Evolutionary conservation across 2,113 vertebrate genomes (phyloP), one percentile per base, ranked within the genome.

Genomic region (Entelurus aequoreus): DNA sequence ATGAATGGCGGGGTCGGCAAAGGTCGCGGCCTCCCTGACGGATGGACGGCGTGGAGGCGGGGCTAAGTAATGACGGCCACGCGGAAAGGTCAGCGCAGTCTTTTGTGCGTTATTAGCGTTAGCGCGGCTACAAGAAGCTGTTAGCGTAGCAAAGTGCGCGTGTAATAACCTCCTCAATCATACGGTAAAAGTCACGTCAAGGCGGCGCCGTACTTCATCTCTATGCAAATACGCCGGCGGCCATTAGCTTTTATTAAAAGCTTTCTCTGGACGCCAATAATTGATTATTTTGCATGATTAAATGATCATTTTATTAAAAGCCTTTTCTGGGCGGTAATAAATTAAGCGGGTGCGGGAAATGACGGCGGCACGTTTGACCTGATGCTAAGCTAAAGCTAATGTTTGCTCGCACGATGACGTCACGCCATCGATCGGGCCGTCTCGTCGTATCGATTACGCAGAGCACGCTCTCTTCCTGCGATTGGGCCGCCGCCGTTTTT

Each of bases 131-230:
- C 86, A 90, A 91, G 88, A 90, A 92, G 85, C 88, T 86, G 90
- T 88, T 90, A 91, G 90, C 89, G 89, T 77, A 77, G 83, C 84
- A 87, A 65, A 91, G 88, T 88, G 91, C 89, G 87, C 89, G 86
- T 85, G 89, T 92, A 95, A 95, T 91, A 94, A 95, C 90, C 90
- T 90, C 91, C 89, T 93, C 94, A 85, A 94, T 96, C 94, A 94
- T 94, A 93, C 94, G 92, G 93, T 95, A 95, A 94, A 95, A 96
- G 92, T 94, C 91, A 88, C 87, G 93, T 95, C 94, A 93, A 90
- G 87, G 74, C 69, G 80, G 74, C 44, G 65, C 42, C 63, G 88
- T 95, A 92, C 94, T 94, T 95, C 93, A 94, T 96, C 92, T 95
- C 92, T 95, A 95, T 96, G 94, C 93, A 94, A 95, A 98, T 95